phyloP scores from a whole-genome alignment of 1,140 invertebrate species.

The Chionoecetes opilio region DNA sequence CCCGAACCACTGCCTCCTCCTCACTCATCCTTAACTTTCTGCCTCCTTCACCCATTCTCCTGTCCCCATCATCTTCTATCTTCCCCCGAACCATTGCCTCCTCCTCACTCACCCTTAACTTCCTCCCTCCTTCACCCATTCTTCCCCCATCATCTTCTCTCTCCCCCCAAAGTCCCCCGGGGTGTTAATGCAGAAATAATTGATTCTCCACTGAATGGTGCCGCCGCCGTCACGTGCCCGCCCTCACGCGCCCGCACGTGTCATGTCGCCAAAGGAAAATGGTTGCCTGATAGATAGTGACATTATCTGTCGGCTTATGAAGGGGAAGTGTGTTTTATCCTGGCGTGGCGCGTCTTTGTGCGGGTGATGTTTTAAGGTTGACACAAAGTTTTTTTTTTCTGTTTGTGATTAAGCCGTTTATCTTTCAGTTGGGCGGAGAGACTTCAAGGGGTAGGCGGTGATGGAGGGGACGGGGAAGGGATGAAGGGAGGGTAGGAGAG shows the following conservation, averaged over 20 bases:
- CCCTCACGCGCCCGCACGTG: background rate
- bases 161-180: background rate
- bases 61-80: background rate
- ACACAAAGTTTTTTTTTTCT: background rate
- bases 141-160: no score
- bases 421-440: background rate
- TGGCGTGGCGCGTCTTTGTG: background rate
- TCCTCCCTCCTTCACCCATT: background rate
- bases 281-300: background rate
- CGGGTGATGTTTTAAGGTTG: background rate
- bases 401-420: constrained; percentile 7
- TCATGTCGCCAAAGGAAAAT: background rate
- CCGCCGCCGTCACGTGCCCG: background rate
- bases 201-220: background rate
- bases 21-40: no score
- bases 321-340: constrained; percentile 28
- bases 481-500: background rate
- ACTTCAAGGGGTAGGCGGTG: background rate
- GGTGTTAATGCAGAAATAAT: constrained; percentile 21
- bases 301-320: constrained; percentile 10
- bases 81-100: background rate
- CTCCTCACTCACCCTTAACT: no score
- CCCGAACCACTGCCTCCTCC: background rate
- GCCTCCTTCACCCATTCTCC: background rate
- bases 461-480: no score